Evolutionary conservation across 2,113 vertebrate species (phyloP).

Genomic region (Benthochromis sp.): DNA sequence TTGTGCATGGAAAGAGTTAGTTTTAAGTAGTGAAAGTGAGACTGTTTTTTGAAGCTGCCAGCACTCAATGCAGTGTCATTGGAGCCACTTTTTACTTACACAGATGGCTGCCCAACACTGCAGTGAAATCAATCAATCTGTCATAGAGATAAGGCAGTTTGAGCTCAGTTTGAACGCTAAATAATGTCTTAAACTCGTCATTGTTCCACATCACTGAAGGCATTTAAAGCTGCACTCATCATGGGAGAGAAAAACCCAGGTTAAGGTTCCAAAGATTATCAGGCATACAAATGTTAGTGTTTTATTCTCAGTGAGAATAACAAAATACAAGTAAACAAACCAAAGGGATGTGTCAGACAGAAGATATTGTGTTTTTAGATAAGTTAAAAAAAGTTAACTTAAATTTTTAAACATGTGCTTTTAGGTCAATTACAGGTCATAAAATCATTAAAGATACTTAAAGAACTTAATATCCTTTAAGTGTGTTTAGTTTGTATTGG

Average conservation of each 20-base stretch:
- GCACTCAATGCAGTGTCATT: background rate
- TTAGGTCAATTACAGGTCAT: background rate
- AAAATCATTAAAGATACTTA: background rate
- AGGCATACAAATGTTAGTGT: background rate
- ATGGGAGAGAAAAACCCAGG: background rate
- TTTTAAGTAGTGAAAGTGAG: background rate
- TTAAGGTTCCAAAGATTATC: background rate
- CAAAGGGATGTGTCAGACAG: background rate
- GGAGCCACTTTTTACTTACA: background rate
- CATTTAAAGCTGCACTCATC: background rate
- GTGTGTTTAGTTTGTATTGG: background rate
- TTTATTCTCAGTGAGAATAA: background rate
- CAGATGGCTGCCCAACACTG: background rate
- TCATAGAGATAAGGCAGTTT: background rate
- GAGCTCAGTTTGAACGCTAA: background rate
- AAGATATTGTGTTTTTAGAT: background rate
- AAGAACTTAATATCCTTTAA: background rate
- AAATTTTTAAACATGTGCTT: background rate
- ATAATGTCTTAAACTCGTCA: background rate
- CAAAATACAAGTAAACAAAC: background rate
- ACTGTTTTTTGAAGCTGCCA: background rate
- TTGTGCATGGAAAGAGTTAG: background rate
- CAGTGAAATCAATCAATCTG: constrained; percentile 23
- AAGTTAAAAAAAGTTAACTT: background rate
- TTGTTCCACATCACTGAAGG: background rate